phyloP scores from a whole-genome alignment of 2,797 vertebrate genomes.

The Cryptoblepharus egeriae region DNA sequence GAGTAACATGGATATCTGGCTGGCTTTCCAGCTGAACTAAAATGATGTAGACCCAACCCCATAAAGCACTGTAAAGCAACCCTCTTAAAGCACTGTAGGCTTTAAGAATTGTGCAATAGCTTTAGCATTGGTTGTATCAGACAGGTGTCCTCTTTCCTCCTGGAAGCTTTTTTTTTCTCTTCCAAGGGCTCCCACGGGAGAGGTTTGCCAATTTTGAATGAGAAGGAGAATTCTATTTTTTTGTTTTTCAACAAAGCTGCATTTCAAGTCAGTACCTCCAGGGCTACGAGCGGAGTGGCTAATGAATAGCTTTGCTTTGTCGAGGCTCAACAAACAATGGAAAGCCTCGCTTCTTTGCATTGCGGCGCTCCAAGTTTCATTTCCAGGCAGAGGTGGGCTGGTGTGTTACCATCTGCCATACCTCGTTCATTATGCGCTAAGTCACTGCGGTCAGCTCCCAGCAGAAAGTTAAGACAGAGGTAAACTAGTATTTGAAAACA shows the following conservation, averaged over 20 bases:
- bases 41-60: background rate
- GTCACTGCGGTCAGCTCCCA: slow-evolving; percentile 56
- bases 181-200: background rate
- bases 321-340: slow-evolving; percentile 9
- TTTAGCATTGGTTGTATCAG: background rate
- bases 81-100: background rate
- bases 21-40: background rate
- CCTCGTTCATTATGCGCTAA: slow-evolving; percentile 52
- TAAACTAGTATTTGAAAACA: slow-evolving; percentile 62
- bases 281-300: slow-evolving; percentile 35
- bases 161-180: background rate
- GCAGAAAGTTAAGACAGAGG: slow-evolving; percentile 57
- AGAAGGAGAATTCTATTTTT: background rate
- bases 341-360: slow-evolving; percentile 35
- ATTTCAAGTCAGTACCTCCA: slow-evolving; percentile 53
- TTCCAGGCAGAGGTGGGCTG: slow-evolving; percentile 35
- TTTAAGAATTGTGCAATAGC: background rate
- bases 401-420: slow-evolving; percentile 50
- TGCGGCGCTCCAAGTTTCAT: slow-evolving; percentile 39
- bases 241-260: slow-evolving; percentile 3
- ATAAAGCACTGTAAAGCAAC: too few species aligned
- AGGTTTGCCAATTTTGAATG: slow-evolving; percentile 50
- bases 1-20: background rate
- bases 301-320: slow-evolving; percentile 54
- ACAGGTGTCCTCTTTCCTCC: rapidly evolving